Conservation (phyloP, 2,888 invertebrate species). For the Lithophane semibrunnea region DNA sequence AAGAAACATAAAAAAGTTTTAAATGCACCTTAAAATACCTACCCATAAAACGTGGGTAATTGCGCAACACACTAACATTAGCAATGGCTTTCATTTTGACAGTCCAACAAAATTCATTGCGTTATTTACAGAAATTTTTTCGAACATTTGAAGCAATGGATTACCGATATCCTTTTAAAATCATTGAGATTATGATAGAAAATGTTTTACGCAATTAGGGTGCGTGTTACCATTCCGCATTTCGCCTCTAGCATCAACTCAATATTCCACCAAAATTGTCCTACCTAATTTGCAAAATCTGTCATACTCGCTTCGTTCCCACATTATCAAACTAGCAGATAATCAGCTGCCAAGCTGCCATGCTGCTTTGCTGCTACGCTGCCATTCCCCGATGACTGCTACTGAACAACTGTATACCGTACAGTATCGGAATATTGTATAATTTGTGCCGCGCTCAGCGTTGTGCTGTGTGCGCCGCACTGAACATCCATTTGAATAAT, state of each 20-base stretch:
- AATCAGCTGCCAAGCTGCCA: slow-evolving; percentile 48
- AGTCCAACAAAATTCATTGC: too few species aligned
- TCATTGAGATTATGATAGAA: too few species aligned
- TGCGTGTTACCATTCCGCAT: neutral
- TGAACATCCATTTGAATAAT: slow-evolving; percentile 72
- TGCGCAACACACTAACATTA: too few species aligned
- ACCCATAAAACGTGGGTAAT: neutral
- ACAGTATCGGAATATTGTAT: slow-evolving; percentile 42
- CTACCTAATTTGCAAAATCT: slow-evolving; percentile 15
- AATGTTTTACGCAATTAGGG: too few species aligned
- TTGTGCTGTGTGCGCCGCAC: slow-evolving; percentile 52
- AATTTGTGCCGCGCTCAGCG: slow-evolving; percentile 46
- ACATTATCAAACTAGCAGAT: slow-evolving; percentile 50
- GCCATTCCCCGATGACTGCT: slow-evolving; percentile 41
- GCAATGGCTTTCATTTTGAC: too few species aligned
- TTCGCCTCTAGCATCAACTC: neutral
- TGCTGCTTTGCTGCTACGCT: slow-evolving; percentile 26
- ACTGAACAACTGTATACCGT: slow-evolving; percentile 33
- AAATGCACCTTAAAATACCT: neutral
- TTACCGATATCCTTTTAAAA: too few species aligned
- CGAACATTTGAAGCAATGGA: too few species aligned
- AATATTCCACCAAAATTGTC: slow-evolving; percentile 18
- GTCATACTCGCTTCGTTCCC: slow-evolving; percentile 18
- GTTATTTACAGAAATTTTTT: too few species aligned
- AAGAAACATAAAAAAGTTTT: neutral